phyloP scores from a whole-genome alignment of 2,888 invertebrate genomes.

The Cistogaster globosa region DNA sequence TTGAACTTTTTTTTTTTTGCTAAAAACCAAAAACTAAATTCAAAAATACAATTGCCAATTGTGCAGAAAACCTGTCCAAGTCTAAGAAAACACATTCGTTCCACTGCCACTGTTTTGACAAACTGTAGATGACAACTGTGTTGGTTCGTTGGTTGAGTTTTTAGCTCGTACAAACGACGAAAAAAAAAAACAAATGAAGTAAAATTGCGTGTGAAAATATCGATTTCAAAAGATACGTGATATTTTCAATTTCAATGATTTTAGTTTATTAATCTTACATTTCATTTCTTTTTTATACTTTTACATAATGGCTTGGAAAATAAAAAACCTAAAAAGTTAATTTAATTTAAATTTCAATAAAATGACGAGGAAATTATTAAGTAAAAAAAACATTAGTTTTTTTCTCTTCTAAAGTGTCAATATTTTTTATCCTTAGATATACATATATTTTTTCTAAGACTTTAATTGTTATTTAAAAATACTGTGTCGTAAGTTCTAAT shows the following conservation, averaged over 20 bases:
- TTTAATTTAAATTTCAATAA: slow-evolving; percentile 13
- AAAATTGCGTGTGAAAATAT: slow-evolving; percentile 72
- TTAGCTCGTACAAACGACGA: slow-evolving; percentile 6
- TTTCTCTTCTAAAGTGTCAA: too few relatives aligned
- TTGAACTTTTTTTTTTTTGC: slow-evolving; percentile 28
- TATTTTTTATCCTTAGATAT: too few relatives aligned
- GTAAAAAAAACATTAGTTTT: too few relatives aligned
- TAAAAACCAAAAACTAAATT: slow-evolving; percentile 67
- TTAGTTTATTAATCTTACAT: slow-evolving; percentile 66
- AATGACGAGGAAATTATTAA: background rate
- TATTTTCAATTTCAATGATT: slow-evolving; percentile 67
- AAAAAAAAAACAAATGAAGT: background rate
- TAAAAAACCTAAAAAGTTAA: slow-evolving; percentile 19
- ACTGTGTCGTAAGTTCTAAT: too few relatives aligned
- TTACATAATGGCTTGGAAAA: background rate
- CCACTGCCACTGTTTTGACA: slow-evolving; percentile 72
- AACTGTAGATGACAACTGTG: slow-evolving; percentile 72
- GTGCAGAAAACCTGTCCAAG: slow-evolving; percentile 55
- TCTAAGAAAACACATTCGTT: slow-evolving; percentile 69
- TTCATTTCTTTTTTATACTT: slow-evolving; percentile 8
- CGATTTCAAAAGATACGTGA: slow-evolving; percentile 70
- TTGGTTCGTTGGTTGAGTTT: slow-evolving; percentile 50
- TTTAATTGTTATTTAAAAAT: too few relatives aligned
- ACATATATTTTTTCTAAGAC: too few relatives aligned
- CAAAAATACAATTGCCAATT: slow-evolving; percentile 59